Percentiles rank a stretch among this genome's conserved stretches.
Conservation (phyloP, 2,113 vertebrate genomes). For the Carassius gibelio region DNA sequence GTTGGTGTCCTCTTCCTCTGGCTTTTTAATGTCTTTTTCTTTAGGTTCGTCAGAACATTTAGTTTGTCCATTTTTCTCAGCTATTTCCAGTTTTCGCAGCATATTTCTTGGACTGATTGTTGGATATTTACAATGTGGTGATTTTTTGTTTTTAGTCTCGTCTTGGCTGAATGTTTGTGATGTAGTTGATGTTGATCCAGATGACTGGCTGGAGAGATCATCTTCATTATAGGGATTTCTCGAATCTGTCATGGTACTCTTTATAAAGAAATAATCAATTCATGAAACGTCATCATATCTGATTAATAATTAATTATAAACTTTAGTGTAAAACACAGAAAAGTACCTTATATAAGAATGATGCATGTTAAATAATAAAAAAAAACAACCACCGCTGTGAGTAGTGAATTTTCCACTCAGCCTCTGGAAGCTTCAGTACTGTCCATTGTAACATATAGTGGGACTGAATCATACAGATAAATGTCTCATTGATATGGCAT, state of each 20-base stretch:
- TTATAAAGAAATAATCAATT: neutral
- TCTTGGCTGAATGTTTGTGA: neutral
- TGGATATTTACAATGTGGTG: neutral
- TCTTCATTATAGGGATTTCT: neutral
- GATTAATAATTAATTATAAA: neutral
- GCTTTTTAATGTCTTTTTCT: neutral
- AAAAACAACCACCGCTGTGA: neutral
- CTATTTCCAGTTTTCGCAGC: neutral
- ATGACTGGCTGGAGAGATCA: neutral
- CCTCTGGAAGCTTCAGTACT: neutral
- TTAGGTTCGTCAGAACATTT: neutral
- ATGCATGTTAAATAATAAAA: neutral
- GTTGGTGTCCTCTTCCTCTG: neutral
- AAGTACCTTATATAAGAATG: neutral
- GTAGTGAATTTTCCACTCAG: neutral
- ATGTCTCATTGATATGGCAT: neutral
- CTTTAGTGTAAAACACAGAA: neutral
- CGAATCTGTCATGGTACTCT: neutral
- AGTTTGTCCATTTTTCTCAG: neutral
- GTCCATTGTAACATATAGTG: slow-evolving; percentile 10
- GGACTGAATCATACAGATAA: neutral
- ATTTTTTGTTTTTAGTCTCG: neutral
- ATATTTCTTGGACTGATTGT: neutral
- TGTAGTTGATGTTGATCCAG: neutral
- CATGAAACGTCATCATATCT: neutral